Percentiles rank a stretch among this genome's conserved stretches.
These are phyloP conservation scores for Tyria jacobaeae DNA, from an alignment of 2,888 invertebrate genomes.

Conservation along the genomic window DNA sequence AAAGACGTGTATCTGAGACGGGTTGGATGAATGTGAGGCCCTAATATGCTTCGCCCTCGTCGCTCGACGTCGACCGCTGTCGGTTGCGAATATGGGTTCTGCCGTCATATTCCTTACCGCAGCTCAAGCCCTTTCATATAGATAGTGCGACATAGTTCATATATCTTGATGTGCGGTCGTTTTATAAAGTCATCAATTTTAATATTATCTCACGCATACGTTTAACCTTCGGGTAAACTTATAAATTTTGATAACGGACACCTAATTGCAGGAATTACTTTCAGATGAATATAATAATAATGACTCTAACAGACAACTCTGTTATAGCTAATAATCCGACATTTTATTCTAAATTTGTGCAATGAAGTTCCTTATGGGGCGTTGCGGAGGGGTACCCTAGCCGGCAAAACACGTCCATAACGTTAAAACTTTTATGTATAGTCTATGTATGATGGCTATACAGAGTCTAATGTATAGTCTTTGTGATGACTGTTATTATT, in stretches of 20 bases:
- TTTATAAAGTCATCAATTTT: slow-evolving; percentile 77
- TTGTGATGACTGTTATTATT: too few species aligned
- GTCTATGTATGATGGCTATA: too few species aligned
- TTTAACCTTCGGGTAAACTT: slow-evolving; percentile 54
- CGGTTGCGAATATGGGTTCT: slow-evolving; percentile 70
- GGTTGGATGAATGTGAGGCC: slow-evolving; percentile 72
- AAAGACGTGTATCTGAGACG: slow-evolving; percentile 74
- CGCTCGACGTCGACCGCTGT: slow-evolving; percentile 74
- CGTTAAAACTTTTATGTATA: too few species aligned
- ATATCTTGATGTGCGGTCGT: slow-evolving; percentile 71
- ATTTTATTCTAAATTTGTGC: too few species aligned
- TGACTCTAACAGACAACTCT: not conserved
- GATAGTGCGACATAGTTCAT: slow-evolving; percentile 75
- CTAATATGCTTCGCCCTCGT: slow-evolving; percentile 73
- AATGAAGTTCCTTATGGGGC: too few species aligned
- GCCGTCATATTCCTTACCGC: slow-evolving; percentile 72
- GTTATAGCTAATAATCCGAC: too few species aligned
- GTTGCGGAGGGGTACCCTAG: too few species aligned
- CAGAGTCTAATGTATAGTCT: too few species aligned
- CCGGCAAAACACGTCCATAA: too few species aligned
- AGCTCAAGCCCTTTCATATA: slow-evolving; percentile 72
- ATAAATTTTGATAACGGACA: slow-evolving; percentile 51
- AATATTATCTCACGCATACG: slow-evolving; percentile 64
- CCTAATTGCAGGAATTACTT: slow-evolving; percentile 43
- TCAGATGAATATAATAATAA: slow-evolving; percentile 8